A percentile compares a stretch with the other conserved stretches of the same genome.
phyloP scores from a whole-genome alignment of 2,888 invertebrate genomes.

The Ypsolopha sequella region DNA sequence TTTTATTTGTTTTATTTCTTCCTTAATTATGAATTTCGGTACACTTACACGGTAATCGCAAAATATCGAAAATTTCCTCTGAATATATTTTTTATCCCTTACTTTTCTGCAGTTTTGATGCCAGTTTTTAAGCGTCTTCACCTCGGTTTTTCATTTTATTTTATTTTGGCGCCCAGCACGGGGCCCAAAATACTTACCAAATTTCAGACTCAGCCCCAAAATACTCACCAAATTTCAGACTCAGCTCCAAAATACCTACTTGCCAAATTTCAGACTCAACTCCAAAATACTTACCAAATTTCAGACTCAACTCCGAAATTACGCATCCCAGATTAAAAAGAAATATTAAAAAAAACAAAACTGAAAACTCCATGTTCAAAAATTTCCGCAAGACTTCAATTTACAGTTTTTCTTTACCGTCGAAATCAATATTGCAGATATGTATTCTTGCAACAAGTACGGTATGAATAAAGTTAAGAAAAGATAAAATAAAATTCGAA shows the following conservation, averaged over 20 bases:
- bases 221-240: conserved; percentile 50
- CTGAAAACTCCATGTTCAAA: conserved; percentile 23
- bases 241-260: conserved; percentile 43
- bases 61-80: too few species aligned
- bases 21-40: too few species aligned
- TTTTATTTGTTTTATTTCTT: too few species aligned
- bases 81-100: too few species aligned
- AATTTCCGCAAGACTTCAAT: conserved; percentile 26
- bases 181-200: conserved; percentile 33
- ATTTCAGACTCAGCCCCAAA: conserved; percentile 45
- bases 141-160: too few species aligned
- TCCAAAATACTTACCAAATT: conserved; percentile 52
- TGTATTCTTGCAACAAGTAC: conserved; percentile 55
- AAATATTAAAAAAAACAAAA: conserved; percentile 30
- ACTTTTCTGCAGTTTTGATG: too few species aligned
- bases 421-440: conserved; percentile 45
- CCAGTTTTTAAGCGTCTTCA: too few species aligned
- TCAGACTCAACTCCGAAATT: conserved; percentile 41
- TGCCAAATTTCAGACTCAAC: conserved; percentile 47
- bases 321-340: conserved; percentile 38
- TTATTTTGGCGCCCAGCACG: not conserved
- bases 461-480: conserved; percentile 48
- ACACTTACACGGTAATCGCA: too few species aligned
- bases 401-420: conserved; percentile 36
- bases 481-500: conserved; percentile 51